Evolutionary conservation across 2,113 vertebrate species (phyloP).

Genomic region (Ornithorhynchus anatinus): DNA sequence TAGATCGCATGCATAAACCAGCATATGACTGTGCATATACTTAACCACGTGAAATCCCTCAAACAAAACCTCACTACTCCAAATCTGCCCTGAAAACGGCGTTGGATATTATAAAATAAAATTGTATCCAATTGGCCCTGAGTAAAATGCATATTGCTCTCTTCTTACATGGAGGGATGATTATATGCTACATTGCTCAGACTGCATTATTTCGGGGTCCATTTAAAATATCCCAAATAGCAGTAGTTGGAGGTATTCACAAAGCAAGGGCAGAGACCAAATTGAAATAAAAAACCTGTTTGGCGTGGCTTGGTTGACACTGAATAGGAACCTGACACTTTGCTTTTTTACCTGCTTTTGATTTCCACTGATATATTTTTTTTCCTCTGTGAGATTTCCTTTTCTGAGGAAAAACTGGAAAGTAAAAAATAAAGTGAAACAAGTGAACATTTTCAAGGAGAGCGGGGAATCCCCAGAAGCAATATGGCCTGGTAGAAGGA

Average conservation of each 20-base stretch:
- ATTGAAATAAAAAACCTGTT: constrained; percentile 7
- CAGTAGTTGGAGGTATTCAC: constrained; percentile 46
- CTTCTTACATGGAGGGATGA: constrained; percentile 62
- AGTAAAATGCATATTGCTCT: constrained; percentile 61
- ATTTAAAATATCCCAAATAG: constrained; percentile 54
- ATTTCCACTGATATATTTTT: no score
- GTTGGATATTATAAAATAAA: constrained; percentile 61
- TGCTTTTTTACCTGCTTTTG: no score
- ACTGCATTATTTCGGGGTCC: constrained; percentile 60
- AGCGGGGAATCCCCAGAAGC: no score
- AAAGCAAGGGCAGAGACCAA: constrained; percentile 50
- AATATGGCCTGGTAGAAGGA: no score
- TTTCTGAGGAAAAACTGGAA: no score
- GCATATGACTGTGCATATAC: constrained; percentile 49
- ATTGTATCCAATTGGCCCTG: constrained; percentile 50
- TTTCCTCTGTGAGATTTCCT: no score
- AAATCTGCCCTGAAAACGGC: constrained; percentile 61
- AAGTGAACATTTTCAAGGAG: no score
- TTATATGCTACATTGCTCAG: constrained; percentile 61
- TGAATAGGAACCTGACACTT: background rate
- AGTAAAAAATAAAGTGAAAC: no score
- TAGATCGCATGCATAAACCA: background rate
- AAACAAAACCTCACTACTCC: constrained; percentile 51
- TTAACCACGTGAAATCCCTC: constrained; percentile 62
- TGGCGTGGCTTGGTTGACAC: constrained; percentile 25